These are phyloP conservation scores for Drosophila seguyi DNA, from an alignment of 1,140 invertebrate genomes.

Conservation along the genomic window DNA sequence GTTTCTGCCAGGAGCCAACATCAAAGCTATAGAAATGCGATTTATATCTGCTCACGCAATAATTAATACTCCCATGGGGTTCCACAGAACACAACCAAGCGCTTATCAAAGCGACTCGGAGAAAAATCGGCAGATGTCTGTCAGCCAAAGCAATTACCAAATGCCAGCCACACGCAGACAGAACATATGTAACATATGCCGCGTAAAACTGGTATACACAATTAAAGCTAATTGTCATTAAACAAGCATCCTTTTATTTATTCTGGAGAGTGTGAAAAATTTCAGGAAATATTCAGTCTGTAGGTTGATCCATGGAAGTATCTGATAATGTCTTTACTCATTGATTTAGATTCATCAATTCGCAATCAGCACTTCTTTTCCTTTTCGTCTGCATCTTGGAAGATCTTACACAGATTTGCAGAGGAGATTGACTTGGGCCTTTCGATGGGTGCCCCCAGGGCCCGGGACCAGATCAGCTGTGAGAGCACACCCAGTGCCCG, in stretches of 20 bases:
- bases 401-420: constrained; percentile 84
- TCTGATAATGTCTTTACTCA: background rate
- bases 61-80: constrained; percentile 19
- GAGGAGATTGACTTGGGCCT: constrained; percentile 98
- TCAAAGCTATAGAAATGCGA: constrained; percentile 37
- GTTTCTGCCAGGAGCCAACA: constrained; percentile 9
- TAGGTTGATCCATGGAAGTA: too few relatives aligned
- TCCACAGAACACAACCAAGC: background rate
- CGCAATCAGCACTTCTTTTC: background rate
- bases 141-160: constrained; percentile 33
- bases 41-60: constrained; percentile 9
- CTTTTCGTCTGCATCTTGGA: background rate
- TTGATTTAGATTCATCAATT: background rate
- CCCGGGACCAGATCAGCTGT: constrained; percentile 96
- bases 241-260: too few relatives aligned
- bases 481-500: constrained; percentile 95
- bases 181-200: constrained; percentile 13
- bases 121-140: constrained; percentile 16
- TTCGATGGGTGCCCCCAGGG: constrained; percentile 96
- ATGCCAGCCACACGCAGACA: constrained; percentile 32
- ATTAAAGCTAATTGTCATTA: too few relatives aligned
- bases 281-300: too few relatives aligned
- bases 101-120: constrained; percentile 34
- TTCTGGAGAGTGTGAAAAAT: too few relatives aligned
- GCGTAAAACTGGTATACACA: background rate